These are phyloP conservation scores for Muscidifurax raptorellus DNA, from an alignment of 1,140 invertebrate genomes.

Conservation along the genomic window DNA sequence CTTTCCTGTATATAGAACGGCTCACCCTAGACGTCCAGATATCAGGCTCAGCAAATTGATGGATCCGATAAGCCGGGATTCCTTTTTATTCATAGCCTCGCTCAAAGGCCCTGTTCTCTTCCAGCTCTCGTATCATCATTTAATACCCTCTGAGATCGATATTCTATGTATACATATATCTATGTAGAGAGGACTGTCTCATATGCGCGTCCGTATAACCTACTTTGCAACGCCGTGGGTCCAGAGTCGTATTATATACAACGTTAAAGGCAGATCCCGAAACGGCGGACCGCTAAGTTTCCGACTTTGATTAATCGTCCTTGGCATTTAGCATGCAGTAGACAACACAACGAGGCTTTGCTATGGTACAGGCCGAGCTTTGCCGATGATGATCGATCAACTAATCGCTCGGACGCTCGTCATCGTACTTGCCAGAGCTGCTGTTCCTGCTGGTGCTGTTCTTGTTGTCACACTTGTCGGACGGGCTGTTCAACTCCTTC, in stretches of 20 bases:
- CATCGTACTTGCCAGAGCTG: neutral
- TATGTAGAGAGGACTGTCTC: neutral
- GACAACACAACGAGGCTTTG: neutral
- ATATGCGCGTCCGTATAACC: neutral
- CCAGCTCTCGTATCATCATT: neutral
- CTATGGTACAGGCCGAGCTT: neutral
- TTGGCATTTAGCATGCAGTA: constrained; percentile 36
- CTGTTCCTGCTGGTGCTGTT: neutral
- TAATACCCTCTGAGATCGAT: neutral
- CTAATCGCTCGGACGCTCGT: constrained; percentile 15
- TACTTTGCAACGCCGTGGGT: neutral
- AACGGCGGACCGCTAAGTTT: constrained; percentile 23
- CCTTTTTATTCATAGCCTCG: neutral
- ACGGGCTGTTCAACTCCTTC: neutral
- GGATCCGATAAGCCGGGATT: neutral
- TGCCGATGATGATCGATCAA: constrained; percentile 37
- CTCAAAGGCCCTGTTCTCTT: neutral
- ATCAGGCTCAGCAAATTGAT: neutral
- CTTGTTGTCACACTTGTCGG: constrained; percentile 4
- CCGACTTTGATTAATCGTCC: constrained; percentile 42
- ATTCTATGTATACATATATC: neutral
- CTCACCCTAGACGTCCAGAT: neutral
- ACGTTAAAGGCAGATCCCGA: neutral
- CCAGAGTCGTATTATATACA: neutral
- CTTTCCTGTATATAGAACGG: too few species aligned